Evolutionary conservation across 2,797 vertebrate genomes (phyloP), one percentile per base, ranked within the genome.

Genomic region (Acanthurus lineatus): DNA sequence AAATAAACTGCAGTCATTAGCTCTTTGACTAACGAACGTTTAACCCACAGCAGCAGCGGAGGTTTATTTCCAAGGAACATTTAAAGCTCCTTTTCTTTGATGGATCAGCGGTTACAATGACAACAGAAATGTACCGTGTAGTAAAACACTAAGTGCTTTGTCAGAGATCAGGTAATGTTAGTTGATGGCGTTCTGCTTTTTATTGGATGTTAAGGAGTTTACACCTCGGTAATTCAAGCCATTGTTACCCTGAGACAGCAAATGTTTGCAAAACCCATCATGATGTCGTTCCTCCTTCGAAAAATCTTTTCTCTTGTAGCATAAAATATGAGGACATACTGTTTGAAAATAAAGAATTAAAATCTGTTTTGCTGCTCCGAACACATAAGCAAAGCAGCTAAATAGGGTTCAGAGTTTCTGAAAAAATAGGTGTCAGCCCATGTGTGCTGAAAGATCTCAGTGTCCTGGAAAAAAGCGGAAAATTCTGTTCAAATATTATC

Each of bases 1-100:
- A 53, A 10, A 5, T 66, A 45, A 59, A 22, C 47, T 69, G 20
- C 44, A 61, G 22, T n/a, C n/a, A 32, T 64, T 69, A 69, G 15
- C 32, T 28, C 32, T 28, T 66, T 5, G 22, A 40, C 17, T 47
- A 35, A 42, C 42, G 3, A 42, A 42, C 42, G 3, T 32, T 51
- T 45, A 0, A 19, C 0, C 53, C 45, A 45, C 25, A 62, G 49
- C 6, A 17, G 54, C 11, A 35, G 35, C 28, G 1, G 5, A 35
- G 16, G 4, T 19, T 35, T 57, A 35, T 17, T 38, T n/a, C 17
- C 9, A 56, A 20, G 49, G 15, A 32, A 8, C 25, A 17, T 56
- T 54, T 32, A 3, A 2, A 16, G 32, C 14, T 32, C 6, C 8
- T 17, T 9, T n/a, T n/a, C 28, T n/a, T 20, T 51, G 9, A 10